Conservation (phyloP, 1,140 invertebrate genomes). For the Calosoma granatense region DNA sequence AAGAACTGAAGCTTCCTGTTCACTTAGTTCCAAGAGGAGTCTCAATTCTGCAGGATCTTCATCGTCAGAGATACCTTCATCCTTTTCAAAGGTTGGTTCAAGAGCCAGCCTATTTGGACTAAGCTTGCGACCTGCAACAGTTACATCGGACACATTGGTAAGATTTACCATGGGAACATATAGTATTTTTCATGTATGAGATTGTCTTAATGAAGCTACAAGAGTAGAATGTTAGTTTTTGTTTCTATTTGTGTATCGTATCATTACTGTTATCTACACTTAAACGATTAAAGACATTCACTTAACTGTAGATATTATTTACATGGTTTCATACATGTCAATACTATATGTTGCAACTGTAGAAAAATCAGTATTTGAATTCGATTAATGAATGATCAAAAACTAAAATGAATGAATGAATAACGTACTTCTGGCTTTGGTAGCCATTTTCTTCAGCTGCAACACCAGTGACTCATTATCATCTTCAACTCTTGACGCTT, state of each 20-base stretch:
- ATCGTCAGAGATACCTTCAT: slow-evolving; percentile 63
- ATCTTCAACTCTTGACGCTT: slow-evolving; percentile 77
- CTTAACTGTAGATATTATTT: too few relatives aligned
- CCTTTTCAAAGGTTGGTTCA: slow-evolving; percentile 54
- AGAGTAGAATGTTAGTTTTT: too few relatives aligned
- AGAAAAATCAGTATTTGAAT: neutral
- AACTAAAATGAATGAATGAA: neutral
- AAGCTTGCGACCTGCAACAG: slow-evolving; percentile 48
- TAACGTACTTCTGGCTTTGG: slow-evolving; percentile 63
- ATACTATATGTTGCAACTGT: neutral
- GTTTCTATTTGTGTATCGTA: too few relatives aligned
- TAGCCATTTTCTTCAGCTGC: slow-evolving; percentile 90
- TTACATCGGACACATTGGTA: slow-evolving; percentile 17
- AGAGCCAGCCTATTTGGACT: slow-evolving; percentile 51
- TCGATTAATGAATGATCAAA: neutral
- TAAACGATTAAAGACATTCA: too few relatives aligned
- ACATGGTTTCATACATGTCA: too few relatives aligned
- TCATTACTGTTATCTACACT: too few relatives aligned
- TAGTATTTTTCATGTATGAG: slow-evolving; percentile 7
- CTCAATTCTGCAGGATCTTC: slow-evolving; percentile 66
- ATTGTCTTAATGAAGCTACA: neutral
- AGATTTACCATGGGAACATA: slow-evolving; percentile 3
- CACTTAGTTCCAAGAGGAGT: slow-evolving; percentile 75
- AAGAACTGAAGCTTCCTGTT: slow-evolving; percentile 74
- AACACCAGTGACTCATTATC: slow-evolving; percentile 87